Conservation (phyloP, 2,888 invertebrate species). For the Atherix ibis region DNA sequence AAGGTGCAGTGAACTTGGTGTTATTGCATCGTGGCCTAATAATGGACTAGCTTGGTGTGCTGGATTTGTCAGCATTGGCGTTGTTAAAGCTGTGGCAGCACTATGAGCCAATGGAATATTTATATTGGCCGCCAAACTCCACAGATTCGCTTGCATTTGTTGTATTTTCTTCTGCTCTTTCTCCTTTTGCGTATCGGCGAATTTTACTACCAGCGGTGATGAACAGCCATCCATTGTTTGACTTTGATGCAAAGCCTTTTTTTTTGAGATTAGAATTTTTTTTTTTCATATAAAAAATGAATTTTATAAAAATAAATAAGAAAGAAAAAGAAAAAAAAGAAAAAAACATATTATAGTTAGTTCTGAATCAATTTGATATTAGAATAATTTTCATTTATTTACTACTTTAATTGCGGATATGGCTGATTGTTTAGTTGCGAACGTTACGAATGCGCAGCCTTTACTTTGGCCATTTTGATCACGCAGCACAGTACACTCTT, state of each 20-base stretch:
- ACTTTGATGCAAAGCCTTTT: constrained; percentile 78
- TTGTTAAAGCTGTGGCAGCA: constrained; percentile 36
- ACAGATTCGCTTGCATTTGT: constrained; percentile 83
- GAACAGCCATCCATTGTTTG: constrained; percentile 99
- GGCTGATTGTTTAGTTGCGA: constrained; percentile 92
- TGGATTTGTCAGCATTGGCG: constrained; percentile 33
- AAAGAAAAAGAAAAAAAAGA: constrained; percentile 2
- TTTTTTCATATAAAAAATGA: no score
- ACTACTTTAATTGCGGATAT: constrained; percentile 87
- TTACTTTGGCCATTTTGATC: constrained; percentile 92
- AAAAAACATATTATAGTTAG: constrained; percentile 1
- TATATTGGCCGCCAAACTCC: constrained; percentile 57
- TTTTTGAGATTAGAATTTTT: neutral
- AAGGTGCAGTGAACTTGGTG: constrained; percentile 47
- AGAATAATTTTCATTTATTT: constrained; percentile 7
- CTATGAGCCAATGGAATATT: constrained; percentile 36
- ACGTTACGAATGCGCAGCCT: constrained; percentile 99
- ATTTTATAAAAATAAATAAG: constrained; percentile 1
- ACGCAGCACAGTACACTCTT: constrained; percentile 94
- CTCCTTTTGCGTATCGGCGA: constrained; percentile 98
- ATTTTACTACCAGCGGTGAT: constrained; percentile 95
- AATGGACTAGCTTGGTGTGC: constrained; percentile 32
- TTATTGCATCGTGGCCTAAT: constrained; percentile 34
- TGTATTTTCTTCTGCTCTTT: constrained; percentile 94
- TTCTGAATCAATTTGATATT: neutral